A percentile compares a stretch with the other conserved stretches of the same genome.
Evolutionary conservation across 64 coral and sea anemone genomes (phyloP).

Genomic region (Stylophora pistillata): DNA sequence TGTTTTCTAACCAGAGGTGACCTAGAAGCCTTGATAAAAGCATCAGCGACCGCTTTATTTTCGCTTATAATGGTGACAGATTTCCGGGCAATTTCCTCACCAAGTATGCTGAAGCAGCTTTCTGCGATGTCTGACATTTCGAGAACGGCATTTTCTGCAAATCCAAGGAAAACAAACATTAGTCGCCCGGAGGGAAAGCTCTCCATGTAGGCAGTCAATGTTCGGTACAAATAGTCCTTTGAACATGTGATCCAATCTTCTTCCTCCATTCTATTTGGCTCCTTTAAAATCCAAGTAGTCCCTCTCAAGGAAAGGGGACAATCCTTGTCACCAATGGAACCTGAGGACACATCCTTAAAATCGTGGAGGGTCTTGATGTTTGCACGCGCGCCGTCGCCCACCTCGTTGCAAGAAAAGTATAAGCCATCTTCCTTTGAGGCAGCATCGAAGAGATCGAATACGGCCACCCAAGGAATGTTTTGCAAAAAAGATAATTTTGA

Average conservation of each 20-base stretch:
- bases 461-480: slow-evolving; percentile 57
- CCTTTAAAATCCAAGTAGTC: slow-evolving; percentile 43
- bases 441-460: slow-evolving; percentile 61
- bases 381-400: background rate
- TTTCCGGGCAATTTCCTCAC: slow-evolving; percentile 14
- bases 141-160: slow-evolving; percentile 11
- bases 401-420: slow-evolving; percentile 35
- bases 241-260: slow-evolving; percentile 39
- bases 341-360: slow-evolving; percentile 4
- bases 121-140: slow-evolving; percentile 65
- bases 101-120: slow-evolving; percentile 48
- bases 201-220: slow-evolving; percentile 35
- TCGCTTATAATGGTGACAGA: slow-evolving; percentile 36
- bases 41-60: background rate
- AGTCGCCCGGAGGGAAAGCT: slow-evolving; percentile 2
- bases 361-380: slow-evolving; percentile 40
- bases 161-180: background rate
- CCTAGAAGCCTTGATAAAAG: slow-evolving; percentile 34
- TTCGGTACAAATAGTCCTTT: slow-evolving; percentile 32
- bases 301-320: background rate
- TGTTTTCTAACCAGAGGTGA: background rate
- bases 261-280: slow-evolving; percentile 18
- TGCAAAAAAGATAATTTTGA: slow-evolving; percentile 30
- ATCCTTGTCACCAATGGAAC: slow-evolving; percentile 2
- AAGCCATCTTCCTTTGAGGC: slow-evolving; percentile 17